Conservation (phyloP, 1,140 invertebrate species). For the Saccostrea glomerata region DNA sequence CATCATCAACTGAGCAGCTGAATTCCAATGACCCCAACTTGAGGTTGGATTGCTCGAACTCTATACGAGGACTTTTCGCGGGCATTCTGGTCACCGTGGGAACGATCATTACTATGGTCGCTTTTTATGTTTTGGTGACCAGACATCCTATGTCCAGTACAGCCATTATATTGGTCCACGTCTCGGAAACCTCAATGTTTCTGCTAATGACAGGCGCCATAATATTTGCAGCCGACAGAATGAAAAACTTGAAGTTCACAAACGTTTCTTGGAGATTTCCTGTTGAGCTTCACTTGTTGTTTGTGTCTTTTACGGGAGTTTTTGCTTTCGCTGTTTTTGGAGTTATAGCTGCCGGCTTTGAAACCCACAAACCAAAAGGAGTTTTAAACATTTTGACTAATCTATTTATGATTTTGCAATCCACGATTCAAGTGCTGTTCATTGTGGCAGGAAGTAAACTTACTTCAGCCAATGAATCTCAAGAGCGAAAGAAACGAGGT, state of each 20-base stretch:
- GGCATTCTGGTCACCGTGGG: constrained; percentile 91
- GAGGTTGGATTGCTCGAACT: constrained; percentile 76
- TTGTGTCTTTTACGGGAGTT: constrained; percentile 94
- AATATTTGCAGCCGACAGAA: constrained; percentile 81
- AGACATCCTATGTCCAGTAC: constrained; percentile 43
- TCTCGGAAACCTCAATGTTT: constrained; percentile 68
- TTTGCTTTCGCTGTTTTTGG: constrained; percentile 96
- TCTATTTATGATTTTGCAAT: constrained; percentile 87
- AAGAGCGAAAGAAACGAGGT: constrained; percentile 94
- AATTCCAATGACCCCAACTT: background rate
- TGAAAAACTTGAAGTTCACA: constrained; percentile 90
- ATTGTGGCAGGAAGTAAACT: constrained; percentile 84
- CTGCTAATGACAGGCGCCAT: constrained; percentile 60
- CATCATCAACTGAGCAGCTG: background rate
- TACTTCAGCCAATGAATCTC: constrained; percentile 91
- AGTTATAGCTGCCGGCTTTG: constrained; percentile 91
- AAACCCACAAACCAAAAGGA: constrained; percentile 75
- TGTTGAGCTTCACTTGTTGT: constrained; percentile 92
- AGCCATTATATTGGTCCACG: constrained; percentile 63
- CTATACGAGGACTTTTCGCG: constrained; percentile 92
- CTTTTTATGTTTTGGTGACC: constrained; percentile 88
- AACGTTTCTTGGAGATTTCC: constrained; percentile 90
- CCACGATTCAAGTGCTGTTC: constrained; percentile 92
- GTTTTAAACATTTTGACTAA: constrained; percentile 66
- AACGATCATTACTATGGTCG: constrained; percentile 94